Evolutionary conservation across 2,113 vertebrate genomes (phyloP).

Genomic region (Ptychochromis oligacanthus): DNA sequence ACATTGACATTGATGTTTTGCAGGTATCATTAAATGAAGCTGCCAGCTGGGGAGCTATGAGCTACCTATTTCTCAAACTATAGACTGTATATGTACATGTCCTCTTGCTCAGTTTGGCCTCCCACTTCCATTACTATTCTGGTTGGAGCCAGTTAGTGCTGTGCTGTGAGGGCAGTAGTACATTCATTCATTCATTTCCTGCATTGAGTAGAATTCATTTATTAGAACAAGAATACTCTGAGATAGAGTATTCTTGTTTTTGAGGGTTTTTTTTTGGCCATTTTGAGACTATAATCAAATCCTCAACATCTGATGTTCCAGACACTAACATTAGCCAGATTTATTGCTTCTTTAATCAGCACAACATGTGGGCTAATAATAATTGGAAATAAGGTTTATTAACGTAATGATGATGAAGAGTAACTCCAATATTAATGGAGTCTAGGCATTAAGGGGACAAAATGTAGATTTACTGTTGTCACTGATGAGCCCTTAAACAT

Average conservation of each 20-base stretch:
- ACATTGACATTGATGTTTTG: neutral
- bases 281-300: no score
- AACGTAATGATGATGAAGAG: neutral
- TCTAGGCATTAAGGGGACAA: no score
- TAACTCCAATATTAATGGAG: neutral
- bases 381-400: neutral
- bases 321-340: no score
- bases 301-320: no score
- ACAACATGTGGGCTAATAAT: neutral
- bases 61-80: neutral
- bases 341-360: neutral
- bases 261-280: neutral
- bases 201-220: accelerated
- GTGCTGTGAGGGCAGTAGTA: neutral
- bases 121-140: neutral
- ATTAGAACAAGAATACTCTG: neutral
- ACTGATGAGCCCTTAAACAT: no score
- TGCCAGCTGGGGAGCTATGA: neutral
- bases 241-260: neutral
- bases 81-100: neutral
- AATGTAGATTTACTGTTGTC: no score
- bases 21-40: neutral
- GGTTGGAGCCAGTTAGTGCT: accelerated
- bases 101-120: neutral
- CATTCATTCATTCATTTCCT: neutral